These are phyloP conservation scores for Hypotaenidia philippensis DNA, from an alignment of 2,797 vertebrate species.

Conservation along the genomic window DNA sequence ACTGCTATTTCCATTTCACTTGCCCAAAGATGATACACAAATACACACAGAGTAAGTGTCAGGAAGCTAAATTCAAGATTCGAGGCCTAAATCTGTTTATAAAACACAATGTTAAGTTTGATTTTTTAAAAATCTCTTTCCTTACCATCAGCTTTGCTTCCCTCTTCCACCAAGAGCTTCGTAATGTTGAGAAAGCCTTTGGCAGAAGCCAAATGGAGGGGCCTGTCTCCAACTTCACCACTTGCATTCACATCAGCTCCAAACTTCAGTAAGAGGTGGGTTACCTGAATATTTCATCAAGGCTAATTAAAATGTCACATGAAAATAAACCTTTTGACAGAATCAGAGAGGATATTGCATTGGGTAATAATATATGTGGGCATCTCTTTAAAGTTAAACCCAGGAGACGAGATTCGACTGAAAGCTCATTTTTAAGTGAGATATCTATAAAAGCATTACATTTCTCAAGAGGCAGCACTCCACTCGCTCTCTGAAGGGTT, in stretches of 20 bases:
- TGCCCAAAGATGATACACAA: neutral
- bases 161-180: constrained; percentile 90
- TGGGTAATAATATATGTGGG: accelerated
- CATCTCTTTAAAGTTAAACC: neutral
- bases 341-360: neutral
- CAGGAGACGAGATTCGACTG: neutral
- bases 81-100: neutral
- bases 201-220: constrained; percentile 93
- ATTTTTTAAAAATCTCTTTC: neutral
- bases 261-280: constrained; percentile 90
- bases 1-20: neutral
- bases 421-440: neutral
- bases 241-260: constrained; percentile 91
- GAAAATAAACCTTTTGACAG: neutral
- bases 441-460: neutral
- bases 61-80: neutral
- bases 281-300: constrained; percentile 79
- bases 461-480: neutral
- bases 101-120: neutral
- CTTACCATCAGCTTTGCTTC: constrained; percentile 90
- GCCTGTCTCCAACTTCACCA: constrained; percentile 94
- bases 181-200: constrained; percentile 90
- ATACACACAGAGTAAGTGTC: accelerated
- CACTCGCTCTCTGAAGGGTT: neutral
- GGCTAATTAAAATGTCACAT: neutral